Evolutionary conservation across 2,888 invertebrate genomes (phyloP), one percentile per base, ranked within the genome.

Genomic region (Cosmia pyralina): DNA sequence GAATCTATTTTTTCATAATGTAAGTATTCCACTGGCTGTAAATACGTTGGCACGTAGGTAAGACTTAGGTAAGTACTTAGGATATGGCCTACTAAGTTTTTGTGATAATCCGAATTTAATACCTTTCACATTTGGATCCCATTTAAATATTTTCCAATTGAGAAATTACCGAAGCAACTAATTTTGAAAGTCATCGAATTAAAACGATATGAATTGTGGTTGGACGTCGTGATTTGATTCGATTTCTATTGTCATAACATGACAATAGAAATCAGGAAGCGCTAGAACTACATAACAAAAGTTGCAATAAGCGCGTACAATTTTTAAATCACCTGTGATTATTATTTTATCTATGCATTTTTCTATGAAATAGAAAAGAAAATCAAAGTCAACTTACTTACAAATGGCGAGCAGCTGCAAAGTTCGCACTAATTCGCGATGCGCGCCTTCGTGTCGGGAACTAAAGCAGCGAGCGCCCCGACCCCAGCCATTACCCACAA

Each of bases 401-500:
- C 92, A 87, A 82, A 78, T 77, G 81, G 71, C 63, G 72, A 78
- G 72, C 69, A 72, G 84, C 81, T 62, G 78, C 81, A 74, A 78
- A 81, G 77, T 79, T 86, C 67, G 86, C 86, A 83, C 89, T 90
- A 92, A 92, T 92, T 93, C 93, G 92, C 92, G 84, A 92, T 83
- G 87, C 85, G 88, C 90, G 91, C 85, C 90, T 87, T 87, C 90
- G 84, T 89, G 83, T 90, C 64, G 79, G 91, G 92, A 91, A 92
- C 93, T 93, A 93, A 92, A 91, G 92, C 86, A 90, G 81, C 88
- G 85, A 82, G 90, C 93, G 92, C 92, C 92, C 91, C 87, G 90
- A 89, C 92, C 93, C 94, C 93, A 93, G 87, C 93, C 86, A 95
- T 96, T 96, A 95, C 88, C 92, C 90, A 91, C 96, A 96, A 96